Evolutionary conservation across 2,113 vertebrate genomes (phyloP).

Genomic region (Albula glossodonta): DNA sequence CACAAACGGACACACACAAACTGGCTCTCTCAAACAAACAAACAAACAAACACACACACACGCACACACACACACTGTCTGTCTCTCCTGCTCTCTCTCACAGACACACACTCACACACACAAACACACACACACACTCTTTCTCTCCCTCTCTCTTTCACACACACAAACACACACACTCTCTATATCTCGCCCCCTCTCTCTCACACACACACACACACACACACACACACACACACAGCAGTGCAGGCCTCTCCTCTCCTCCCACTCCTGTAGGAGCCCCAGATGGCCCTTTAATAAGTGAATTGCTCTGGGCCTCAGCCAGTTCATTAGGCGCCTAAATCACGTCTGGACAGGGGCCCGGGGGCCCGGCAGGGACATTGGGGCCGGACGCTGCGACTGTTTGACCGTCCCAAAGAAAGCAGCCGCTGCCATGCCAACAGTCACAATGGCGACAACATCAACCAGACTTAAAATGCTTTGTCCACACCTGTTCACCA

Average conservation of each 20-base stretch:
- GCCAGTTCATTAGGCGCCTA: conserved; percentile 41
- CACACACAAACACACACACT: too few relatives aligned
- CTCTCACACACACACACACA: neutral
- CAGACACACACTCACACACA: conserved; percentile 17
- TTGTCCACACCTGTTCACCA: too few relatives aligned
- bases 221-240: conserved; percentile 27
- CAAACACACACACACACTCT: conserved; percentile 21
- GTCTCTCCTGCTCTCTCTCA: neutral
- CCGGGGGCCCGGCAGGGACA: conserved; percentile 40
- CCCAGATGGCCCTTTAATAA: conserved; percentile 56
- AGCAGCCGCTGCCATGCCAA: neutral
- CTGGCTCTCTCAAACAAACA: neutral
- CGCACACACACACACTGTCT: neutral
- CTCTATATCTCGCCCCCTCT: too few relatives aligned
- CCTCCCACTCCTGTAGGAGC: conserved; percentile 44
- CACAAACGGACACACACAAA: neutral
- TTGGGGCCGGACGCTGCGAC: conserved; percentile 32
- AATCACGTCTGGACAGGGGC: conserved; percentile 47
- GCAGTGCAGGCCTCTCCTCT: conserved; percentile 20
- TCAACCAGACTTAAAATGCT: neutral
- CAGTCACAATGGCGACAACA: neutral
- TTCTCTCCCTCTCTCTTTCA: too few relatives aligned
- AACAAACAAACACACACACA: conserved; percentile 2
- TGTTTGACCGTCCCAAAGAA: conserved; percentile 32
- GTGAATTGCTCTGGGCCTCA: conserved; percentile 47